Percentiles rank a stretch among this genome's conserved stretches.
Evolutionary conservation across 1,140 invertebrate species (phyloP).

Genomic region (Procambarus clarkii): DNA sequence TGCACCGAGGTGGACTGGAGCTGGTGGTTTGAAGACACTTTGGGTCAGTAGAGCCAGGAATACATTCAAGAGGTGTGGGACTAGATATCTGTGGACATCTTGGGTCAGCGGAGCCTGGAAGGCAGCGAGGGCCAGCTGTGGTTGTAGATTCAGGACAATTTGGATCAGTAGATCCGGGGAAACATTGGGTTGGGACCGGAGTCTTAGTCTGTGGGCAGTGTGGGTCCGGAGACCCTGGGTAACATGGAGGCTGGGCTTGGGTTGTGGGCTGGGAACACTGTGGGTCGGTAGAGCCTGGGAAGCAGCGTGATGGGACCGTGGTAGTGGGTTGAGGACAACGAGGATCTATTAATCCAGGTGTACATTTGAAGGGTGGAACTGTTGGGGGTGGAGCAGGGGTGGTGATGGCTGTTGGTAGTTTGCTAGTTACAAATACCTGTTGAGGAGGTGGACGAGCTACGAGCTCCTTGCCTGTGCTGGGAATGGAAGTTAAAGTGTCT

Average conservation of each 20-base stretch:
- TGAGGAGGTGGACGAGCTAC: conserved; percentile 9
- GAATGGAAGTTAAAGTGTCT: conserved; percentile 7
- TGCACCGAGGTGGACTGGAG: background rate
- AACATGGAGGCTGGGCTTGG: conserved; percentile 37
- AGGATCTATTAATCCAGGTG: conserved; percentile 41
- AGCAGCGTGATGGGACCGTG: conserved; percentile 24
- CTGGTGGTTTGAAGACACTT: conserved; percentile 34
- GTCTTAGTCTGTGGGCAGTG: conserved; percentile 21
- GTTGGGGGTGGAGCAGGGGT: conserved; percentile 13
- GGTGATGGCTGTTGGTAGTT: conserved; percentile 38
- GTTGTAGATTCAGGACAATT: conserved; percentile 26
- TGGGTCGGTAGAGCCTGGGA: conserved; percentile 45
- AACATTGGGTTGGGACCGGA: conserved; percentile 25
- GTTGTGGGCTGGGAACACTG: conserved; percentile 49
- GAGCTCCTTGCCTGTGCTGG: background rate
- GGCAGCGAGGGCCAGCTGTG: background rate
- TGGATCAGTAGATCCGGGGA: conserved; percentile 42
- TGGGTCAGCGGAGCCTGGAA: conserved; percentile 37
- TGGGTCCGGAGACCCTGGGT: conserved; percentile 36
- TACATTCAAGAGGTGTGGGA: background rate
- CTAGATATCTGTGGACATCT: conserved; percentile 44
- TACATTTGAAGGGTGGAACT: background rate
- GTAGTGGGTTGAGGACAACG: conserved; percentile 37
- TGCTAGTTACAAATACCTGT: conserved; percentile 5
- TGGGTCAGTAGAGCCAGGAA: background rate